phyloP scores from a whole-genome alignment of 2,113 vertebrate species.

The Scophthalmus maximus region DNA sequence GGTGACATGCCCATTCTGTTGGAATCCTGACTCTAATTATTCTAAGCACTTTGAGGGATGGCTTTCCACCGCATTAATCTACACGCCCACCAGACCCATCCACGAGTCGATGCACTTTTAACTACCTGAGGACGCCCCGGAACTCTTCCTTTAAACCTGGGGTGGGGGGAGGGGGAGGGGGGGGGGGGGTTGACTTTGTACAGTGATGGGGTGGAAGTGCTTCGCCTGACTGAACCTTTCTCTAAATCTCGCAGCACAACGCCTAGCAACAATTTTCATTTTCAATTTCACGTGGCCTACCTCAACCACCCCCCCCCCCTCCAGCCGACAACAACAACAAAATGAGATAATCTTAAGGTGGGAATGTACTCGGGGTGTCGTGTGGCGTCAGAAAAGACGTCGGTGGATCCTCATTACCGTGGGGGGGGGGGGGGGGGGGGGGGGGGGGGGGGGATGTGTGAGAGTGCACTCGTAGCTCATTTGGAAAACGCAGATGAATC shows the following conservation, averaged over 20 bases:
- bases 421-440: neutral
- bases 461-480: conserved; percentile 70
- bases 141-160: conserved; percentile 61
- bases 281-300: conserved; percentile 52
- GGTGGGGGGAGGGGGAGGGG: conserved; percentile 59
- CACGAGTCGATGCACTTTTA: conserved; percentile 75
- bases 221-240: conserved; percentile 61
- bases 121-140: conserved; percentile 70
- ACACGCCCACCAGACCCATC: conserved; percentile 68
- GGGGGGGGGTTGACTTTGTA: conserved; percentile 67
- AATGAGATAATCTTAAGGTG: neutral
- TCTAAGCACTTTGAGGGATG: conserved; percentile 71
- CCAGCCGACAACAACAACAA: neutral
- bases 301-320: neutral
- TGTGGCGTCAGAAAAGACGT: conserved; percentile 46
- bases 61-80: conserved; percentile 78
- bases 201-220: conserved; percentile 55
- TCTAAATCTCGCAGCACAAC: conserved; percentile 63
- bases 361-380: neutral
- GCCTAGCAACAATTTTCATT: conserved; percentile 63
- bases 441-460: conserved; percentile 14
- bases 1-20: conserved; percentile 79
- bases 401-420: conserved; percentile 64
- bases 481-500: conserved; percentile 65
- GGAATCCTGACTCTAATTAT: conserved; percentile 79